phyloP scores from a whole-genome alignment of 2,113 vertebrate genomes.

The Pteronura brasiliensis region DNA sequence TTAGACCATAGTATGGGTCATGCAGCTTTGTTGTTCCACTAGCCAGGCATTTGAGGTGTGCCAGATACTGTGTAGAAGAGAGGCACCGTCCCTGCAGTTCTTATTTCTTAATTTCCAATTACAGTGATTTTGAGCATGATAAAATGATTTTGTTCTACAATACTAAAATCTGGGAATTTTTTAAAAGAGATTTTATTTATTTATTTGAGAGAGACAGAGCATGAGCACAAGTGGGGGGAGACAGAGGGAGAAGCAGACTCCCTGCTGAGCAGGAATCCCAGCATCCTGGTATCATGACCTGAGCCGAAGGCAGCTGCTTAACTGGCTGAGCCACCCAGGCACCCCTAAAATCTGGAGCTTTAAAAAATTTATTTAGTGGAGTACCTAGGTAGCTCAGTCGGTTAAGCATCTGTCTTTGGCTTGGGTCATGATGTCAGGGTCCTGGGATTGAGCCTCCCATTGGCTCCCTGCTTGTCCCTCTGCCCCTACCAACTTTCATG shows the following conservation, averaged over 20 bases:
- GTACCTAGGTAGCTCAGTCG: not conserved
- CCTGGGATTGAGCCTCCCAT: not conserved
- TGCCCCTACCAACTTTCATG: not conserved
- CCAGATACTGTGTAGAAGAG: not conserved
- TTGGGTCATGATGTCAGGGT: not conserved
- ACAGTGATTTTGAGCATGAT: not conserved
- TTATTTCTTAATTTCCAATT: not conserved
- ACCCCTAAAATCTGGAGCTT: not conserved
- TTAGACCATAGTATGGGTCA: not conserved
- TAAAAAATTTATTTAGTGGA: not conserved
- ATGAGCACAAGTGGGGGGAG: too few species aligned
- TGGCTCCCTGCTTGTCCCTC: not conserved
- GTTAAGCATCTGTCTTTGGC: not conserved
- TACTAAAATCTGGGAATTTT: not conserved
- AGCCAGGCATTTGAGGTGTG: fast-evolving
- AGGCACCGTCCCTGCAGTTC: not conserved
- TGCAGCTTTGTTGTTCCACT: not conserved
- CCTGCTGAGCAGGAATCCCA: too few species aligned
- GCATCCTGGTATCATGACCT: too few species aligned
- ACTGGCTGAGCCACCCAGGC: too few species aligned
- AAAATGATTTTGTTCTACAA: not conserved
- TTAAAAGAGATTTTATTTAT: too few species aligned
- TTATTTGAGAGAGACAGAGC: too few species aligned
- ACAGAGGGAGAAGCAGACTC: too few species aligned
- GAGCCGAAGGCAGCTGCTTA: too few species aligned